Percentiles rank a stretch among this genome's conserved stretches.
These are phyloP conservation scores for Eucriotettix oculatus DNA, from an alignment of 2,888 invertebrate genomes.

Conservation along the genomic window DNA sequence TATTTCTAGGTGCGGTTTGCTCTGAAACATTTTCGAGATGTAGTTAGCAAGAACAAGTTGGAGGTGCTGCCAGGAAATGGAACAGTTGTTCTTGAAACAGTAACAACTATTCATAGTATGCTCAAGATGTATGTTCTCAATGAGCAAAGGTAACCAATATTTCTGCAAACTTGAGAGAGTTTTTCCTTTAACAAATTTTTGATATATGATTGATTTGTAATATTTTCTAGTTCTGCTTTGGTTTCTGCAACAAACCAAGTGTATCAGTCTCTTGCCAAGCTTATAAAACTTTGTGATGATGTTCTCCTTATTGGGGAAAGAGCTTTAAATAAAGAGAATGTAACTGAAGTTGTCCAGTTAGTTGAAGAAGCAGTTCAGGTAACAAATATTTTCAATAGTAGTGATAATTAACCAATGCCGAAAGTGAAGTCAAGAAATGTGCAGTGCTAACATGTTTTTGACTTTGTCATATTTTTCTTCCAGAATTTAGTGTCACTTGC, in stretches of 20 bases:
- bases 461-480: conserved; percentile 15
- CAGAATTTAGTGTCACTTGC: conserved; percentile 61
- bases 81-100: conserved; percentile 81
- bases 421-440: not conserved
- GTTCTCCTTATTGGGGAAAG: conserved; percentile 59
- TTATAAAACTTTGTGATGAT: conserved; percentile 81
- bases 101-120: conserved; percentile 66
- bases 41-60: conserved; percentile 77
- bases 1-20: conserved; percentile 46
- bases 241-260: conserved; percentile 71
- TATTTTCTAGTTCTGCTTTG: conserved; percentile 40
- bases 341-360: conserved; percentile 48
- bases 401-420: too few relatives aligned
- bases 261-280: conserved; percentile 68
- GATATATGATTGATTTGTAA: too few relatives aligned
- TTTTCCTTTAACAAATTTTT: not conserved
- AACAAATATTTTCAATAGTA: conserved; percentile 4
- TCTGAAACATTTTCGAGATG: conserved; percentile 80
- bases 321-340: conserved; percentile 42
- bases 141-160: conserved; percentile 30
- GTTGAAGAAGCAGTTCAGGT: conserved; percentile 59
- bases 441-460: not conserved
- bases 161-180: not conserved
- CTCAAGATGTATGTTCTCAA: conserved; percentile 32
- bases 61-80: conserved; percentile 90